These are phyloP conservation scores for Malurus elegans DNA, from an alignment of 2,113 vertebrate species.

Conservation along the genomic window DNA sequence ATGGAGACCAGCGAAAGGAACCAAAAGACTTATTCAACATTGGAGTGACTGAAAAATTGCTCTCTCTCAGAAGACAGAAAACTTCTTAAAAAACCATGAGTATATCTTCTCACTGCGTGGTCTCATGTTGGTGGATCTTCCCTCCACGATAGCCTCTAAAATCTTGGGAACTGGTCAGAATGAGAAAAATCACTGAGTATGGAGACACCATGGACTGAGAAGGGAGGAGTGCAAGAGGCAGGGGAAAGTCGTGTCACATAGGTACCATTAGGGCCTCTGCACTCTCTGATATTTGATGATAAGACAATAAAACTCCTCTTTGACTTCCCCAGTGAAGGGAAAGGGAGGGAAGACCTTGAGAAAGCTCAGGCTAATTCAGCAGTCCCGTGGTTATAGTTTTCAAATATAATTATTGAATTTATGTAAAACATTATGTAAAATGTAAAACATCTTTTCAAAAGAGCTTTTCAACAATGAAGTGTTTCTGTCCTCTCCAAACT, in stretches of 20 bases:
- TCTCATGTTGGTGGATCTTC: not conserved
- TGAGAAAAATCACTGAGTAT: not conserved
- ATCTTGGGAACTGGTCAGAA: not conserved
- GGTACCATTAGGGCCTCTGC: not conserved
- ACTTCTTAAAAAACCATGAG: not conserved
- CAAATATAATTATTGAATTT: conserved; percentile 55
- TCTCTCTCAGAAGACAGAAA: not conserved
- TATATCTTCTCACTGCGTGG: fast-evolving
- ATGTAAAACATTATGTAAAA: not conserved
- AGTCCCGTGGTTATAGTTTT: conserved; percentile 24
- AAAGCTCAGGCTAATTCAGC: not conserved
- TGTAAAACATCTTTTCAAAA: conserved; percentile 66
- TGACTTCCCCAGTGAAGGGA: not conserved
- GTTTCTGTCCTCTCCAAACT: conserved; percentile 66
- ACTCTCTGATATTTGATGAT: not conserved
- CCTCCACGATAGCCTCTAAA: not conserved
- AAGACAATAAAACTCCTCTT: not conserved
- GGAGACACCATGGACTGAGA: not conserved
- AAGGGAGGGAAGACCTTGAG: not conserved
- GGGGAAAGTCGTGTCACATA: not conserved
- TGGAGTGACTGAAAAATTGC: not conserved
- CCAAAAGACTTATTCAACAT: not conserved
- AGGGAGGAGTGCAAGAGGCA: not conserved
- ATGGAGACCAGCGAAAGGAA: not conserved
- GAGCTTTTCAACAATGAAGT: conserved; percentile 58